Base-by-base conservation (phyloP, 2,797 vertebrate genomes). In the Sebastes glaucus region DNA sequence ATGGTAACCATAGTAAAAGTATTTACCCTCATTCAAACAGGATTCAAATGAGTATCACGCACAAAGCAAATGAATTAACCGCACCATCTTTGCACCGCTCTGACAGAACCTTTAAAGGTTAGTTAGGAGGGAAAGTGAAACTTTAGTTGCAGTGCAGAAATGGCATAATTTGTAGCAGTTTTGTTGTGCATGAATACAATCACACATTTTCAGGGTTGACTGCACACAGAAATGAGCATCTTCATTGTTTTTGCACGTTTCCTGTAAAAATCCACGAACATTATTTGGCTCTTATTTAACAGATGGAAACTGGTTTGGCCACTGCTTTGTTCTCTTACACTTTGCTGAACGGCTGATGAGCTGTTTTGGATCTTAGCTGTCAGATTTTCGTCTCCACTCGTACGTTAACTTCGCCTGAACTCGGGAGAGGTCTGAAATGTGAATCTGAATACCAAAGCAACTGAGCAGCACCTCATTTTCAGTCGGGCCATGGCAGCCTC, bases 1-100 rank as follows among this genome's bases (percentile, higher is more conserved):
- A 86, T 88, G 80, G 92, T 91, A 87, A 88, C 92, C 87, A 91
- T 73, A 88, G 88, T 30, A 78, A 85, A 93, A 85, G 73, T 76
- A 89, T 93, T 89, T 86, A 85, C 82, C 64, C 79, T 66, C 63
- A 87, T 88, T 92, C 86, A 89, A 93, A 91, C n/a, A 1, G n/a
- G 80, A 92, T 91, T 90, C 77, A 92, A 92, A 92, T 90, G 78
- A 84, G 83, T 52, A 35, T 79, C 77, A 86, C 28, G 61, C 66
- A 84, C 68, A 67, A 63, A 85, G 80, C 79, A 87, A 87, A 85
- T 66, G 6, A 71, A 84, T 87, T 63, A 55, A 62, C 55, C 70
- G n/a, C 78, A 66, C 28, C 14, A 23, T 82, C 73, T 65, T 76
- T 79, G 56, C 80, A 46, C n/a, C 5, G 22, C 62, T 64, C 27